Evolutionary conservation across 1,140 invertebrate genomes (phyloP).

Genomic region (Lasaia peninsularis): DNA sequence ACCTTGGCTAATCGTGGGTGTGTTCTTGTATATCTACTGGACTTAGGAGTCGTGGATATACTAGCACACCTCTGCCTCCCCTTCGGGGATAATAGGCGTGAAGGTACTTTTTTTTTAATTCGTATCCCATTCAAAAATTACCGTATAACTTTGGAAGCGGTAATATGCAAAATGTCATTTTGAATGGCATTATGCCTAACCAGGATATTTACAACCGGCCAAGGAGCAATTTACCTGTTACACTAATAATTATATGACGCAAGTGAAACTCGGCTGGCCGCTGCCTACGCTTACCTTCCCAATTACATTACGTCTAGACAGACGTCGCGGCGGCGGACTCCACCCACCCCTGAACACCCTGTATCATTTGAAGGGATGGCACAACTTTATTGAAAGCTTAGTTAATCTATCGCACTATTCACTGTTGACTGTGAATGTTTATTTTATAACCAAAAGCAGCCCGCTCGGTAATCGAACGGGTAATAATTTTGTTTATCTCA

Average conservation of each 20-base stretch:
- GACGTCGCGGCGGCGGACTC: slow-evolving; percentile 52
- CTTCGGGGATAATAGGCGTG: too few species aligned
- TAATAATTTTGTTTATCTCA: too few species aligned
- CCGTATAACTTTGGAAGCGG: neutral
- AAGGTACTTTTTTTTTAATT: too few species aligned
- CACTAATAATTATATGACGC: slow-evolving; percentile 58
- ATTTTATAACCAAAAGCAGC: too few species aligned
- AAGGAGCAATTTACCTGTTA: slow-evolving; percentile 42
- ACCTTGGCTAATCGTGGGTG: too few species aligned
- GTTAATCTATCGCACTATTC: slow-evolving; percentile 2
- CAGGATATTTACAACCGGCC: slow-evolving; percentile 3
- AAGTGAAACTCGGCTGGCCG: slow-evolving; percentile 37
- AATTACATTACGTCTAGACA: slow-evolving; percentile 73
- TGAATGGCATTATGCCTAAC: slow-evolving; percentile 5
- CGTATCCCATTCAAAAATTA: too few species aligned
- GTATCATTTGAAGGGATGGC: slow-evolving; percentile 47
- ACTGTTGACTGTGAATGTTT: too few species aligned
- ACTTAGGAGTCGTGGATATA: too few species aligned
- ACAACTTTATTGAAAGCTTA: slow-evolving; percentile 20
- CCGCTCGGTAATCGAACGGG: too few species aligned
- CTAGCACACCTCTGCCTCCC: too few species aligned
- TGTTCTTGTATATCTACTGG: too few species aligned
- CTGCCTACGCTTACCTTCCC: slow-evolving; percentile 70
- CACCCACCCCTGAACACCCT: slow-evolving; percentile 42
- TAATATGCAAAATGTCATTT: slow-evolving; percentile 11